Evolutionary conservation across 2,888 invertebrate species (phyloP).

Genomic region (Xestobium rufovillosum): DNA sequence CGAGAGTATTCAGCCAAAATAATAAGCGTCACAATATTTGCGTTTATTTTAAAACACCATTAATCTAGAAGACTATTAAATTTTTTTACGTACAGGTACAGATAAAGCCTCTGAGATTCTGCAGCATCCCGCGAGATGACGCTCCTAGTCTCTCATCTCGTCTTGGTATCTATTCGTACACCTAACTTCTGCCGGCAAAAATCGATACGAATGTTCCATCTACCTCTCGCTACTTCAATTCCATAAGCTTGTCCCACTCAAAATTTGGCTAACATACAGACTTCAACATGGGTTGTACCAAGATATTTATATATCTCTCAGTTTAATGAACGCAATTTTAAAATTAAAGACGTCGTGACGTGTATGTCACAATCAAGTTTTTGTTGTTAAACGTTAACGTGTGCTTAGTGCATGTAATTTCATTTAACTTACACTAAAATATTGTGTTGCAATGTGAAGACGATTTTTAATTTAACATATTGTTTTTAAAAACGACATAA

Average conservation of each 20-base stretch:
- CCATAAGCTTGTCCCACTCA: constrained; percentile 28
- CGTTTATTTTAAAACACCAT: too few relatives aligned
- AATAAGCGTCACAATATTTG: too few relatives aligned
- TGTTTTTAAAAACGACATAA: too few relatives aligned
- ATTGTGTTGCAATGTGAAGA: too few relatives aligned
- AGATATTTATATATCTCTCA: constrained; percentile 39
- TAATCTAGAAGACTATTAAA: too few relatives aligned
- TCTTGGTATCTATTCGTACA: constrained; percentile 28
- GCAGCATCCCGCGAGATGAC: constrained; percentile 38
- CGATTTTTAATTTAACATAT: too few relatives aligned
- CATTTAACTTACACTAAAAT: too few relatives aligned
- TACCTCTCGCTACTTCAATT: constrained; percentile 25
- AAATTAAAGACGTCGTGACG: constrained; percentile 32
- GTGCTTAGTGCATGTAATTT: too few relatives aligned
- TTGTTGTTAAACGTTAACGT: too few relatives aligned
- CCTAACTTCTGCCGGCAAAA: constrained; percentile 34
- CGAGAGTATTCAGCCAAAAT: too few relatives aligned
- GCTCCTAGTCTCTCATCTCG: constrained; percentile 22
- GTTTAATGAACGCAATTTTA: constrained; percentile 37
- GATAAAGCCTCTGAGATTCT: too few relatives aligned
- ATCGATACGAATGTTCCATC: constrained; percentile 36
- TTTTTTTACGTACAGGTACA: too few relatives aligned
- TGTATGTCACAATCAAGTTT: constrained; percentile 8
- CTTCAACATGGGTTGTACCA: constrained; percentile 38
- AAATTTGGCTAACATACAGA: constrained; percentile 34